These are phyloP conservation scores for Hybognathus amarus DNA, from an alignment of 2,797 vertebrate species.

Conservation along the genomic window DNA sequence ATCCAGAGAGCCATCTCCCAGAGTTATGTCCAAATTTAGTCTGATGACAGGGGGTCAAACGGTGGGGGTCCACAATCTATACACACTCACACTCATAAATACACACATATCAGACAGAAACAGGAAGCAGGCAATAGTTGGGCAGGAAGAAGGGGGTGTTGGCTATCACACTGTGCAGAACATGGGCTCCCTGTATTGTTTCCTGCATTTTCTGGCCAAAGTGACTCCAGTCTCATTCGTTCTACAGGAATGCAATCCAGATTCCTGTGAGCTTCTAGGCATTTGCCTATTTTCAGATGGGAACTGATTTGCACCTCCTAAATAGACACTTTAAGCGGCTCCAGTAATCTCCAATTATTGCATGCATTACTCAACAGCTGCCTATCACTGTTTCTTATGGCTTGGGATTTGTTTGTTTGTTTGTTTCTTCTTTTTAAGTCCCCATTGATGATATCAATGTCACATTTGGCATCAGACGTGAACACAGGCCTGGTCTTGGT, in stretches of 20 bases:
- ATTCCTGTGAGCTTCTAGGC: background rate
- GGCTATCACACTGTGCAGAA: constrained; percentile 8
- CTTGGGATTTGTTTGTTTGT: constrained; percentile 12
- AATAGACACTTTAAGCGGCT: background rate
- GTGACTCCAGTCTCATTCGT: background rate
- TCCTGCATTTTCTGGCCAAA: constrained; percentile 26
- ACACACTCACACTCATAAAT: background rate
- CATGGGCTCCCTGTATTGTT: constrained; percentile 26
- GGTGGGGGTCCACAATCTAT: background rate
- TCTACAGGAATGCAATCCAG: background rate
- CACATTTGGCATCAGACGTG: constrained; percentile 14
- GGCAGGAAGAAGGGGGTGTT: constrained; percentile 32
- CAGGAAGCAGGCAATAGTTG: constrained; percentile 66
- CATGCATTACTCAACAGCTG: background rate
- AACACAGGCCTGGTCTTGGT: constrained; percentile 1
- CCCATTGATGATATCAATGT: constrained; percentile 21
- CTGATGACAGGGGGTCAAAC: background rate
- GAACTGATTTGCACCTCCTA: background rate
- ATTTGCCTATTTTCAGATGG: constrained; percentile 1
- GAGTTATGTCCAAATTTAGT: constrained; percentile 12
- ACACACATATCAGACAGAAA: constrained; percentile 53
- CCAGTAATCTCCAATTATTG: constrained; percentile 7
- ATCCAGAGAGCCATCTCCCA: constrained; percentile 8
- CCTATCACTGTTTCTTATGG: background rate
- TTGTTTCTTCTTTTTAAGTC: constrained; percentile 15